Evolutionary conservation across 1,140 invertebrate species (phyloP), one percentile per base, ranked within the genome.

Genomic region (Antheraea pernyi): DNA sequence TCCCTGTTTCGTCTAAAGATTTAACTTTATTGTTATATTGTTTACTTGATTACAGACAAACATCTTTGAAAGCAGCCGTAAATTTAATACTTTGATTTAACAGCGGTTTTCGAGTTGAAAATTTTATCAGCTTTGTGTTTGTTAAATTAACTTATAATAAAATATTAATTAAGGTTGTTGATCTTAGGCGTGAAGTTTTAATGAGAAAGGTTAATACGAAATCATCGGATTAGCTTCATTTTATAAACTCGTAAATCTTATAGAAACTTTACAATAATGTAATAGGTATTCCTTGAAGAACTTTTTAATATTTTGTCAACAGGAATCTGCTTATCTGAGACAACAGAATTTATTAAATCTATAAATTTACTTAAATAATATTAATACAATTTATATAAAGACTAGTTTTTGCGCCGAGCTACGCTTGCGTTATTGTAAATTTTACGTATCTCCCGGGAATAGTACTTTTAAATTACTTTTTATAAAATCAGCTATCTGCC

Each of bases 11-110:
- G 37, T 16, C 30, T 59, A 67, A 59, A 74, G 70, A 74, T 77
- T 75, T 59, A 72, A 75, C 71, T 75, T 75, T 19, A 73, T 63
- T 69, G 42, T 75, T 77, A 73, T 71, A 72, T 72, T 75, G 69
- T 72, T 71, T 67, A 60, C 61, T 69, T 62, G 67, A 75, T 73
- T 70, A 68, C 18, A 70, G 69, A 63, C 42, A 63, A 70, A 71
- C 46, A 67, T 69, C 71, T 70, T 65, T 63, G 48, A 59, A 65
- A 62, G 13, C 39, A 61, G n/a, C 30, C 53, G 59, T 61, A 68
- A 72, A 75, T 75, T 70, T 30, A 68, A 75, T 67, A 75, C 39
- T 70, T 61, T 65, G 65, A 59, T 67, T 70, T 63, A 71, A 63
- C 16, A 42, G 19, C 19, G 58, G 68, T 68, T 71, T 69, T 30